Percentiles rank a stretch among this genome's conserved stretches.
Conservation (phyloP, 2,113 vertebrate genomes). For the Etheostoma cragini region DNA sequence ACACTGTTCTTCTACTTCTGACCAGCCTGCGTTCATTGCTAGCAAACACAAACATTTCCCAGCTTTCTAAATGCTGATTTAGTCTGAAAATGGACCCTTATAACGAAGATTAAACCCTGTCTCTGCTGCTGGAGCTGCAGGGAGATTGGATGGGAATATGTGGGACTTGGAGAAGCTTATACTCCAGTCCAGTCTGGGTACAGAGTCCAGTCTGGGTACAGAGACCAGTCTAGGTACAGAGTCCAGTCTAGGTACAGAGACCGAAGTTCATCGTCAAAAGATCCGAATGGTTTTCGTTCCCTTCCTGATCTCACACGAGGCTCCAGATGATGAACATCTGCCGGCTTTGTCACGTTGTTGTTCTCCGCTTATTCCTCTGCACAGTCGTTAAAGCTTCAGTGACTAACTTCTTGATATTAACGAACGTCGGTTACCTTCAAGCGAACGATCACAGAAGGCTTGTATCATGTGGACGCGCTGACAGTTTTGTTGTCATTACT, state of each 20-base stretch:
- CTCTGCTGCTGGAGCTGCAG: slow-evolving; percentile 6
- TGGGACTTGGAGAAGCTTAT: neutral
- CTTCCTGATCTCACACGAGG: slow-evolving; percentile 23
- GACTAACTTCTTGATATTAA: too few relatives aligned
- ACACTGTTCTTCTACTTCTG: slow-evolving; percentile 45
- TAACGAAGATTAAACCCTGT: neutral
- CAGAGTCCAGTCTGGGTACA: neutral
- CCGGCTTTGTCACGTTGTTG: slow-evolving; percentile 11
- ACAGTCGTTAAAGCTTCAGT: neutral
- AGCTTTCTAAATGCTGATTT: slow-evolving; percentile 32
- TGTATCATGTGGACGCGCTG: too few relatives aligned
- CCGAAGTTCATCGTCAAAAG: neutral
- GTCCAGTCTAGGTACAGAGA: neutral
- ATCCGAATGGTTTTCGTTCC: slow-evolving; percentile 10
- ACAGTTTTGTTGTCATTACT: too few relatives aligned
- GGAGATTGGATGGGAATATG: neutral
- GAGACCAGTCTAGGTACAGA: neutral
- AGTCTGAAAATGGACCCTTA: slow-evolving; percentile 15
- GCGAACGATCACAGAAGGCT: too few relatives aligned
- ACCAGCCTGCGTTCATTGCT: slow-evolving; percentile 32
- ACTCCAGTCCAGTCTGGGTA: neutral
- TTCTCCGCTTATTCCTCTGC: slow-evolving; percentile 6
- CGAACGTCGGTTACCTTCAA: too few relatives aligned
- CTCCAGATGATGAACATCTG: slow-evolving; percentile 21
- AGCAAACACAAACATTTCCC: slow-evolving; percentile 38